Base-by-base conservation (phyloP, 2,113 vertebrate genomes). In the Meles meles region DNA sequence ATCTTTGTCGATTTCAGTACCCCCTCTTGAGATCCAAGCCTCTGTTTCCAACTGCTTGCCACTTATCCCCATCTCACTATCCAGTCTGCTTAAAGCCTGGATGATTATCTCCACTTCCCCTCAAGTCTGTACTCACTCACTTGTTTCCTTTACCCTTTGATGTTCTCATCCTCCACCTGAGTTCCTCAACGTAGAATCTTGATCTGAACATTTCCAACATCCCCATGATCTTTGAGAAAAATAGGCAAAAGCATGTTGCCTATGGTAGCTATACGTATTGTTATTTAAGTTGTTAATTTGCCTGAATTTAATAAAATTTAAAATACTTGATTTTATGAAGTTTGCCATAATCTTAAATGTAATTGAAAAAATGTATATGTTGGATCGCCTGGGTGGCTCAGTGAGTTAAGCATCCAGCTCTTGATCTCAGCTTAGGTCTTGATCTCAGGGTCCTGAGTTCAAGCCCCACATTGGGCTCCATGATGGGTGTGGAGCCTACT, bases 281-380 rank as follows among this genome's bases (percentile, higher is more conserved):
- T 23, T 76, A 37, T 20, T 86, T 82, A 71, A 11, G 29, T 93
- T 42, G 13, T 90, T 92, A 88, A 77, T 93, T 93, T 72, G 42
- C 94, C 29, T 71, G 39, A 79, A 79, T 90, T 87, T 88, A 77
- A 87, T 96, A 79, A 82, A 93, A 92, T 42, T 37, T 52, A 55
- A 79, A 90, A 47, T 55, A 85, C 69, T 31, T 84, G 39, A 76
- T 49, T 93, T 86, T 80, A 61, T 85, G 49, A 84, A 8, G 25
- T 65, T 79, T 93, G 7, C 25, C 77, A 3, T 89, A 82, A 82
- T 52, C 13, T 94, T 96, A 83, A 94, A 6, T 74, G 11, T 84
- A 61, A 55, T 91, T 69, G 29, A 25, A 63, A 89, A 79, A 88
- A 39, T 27, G 1, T 14, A 7, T 74, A 25, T 74, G 5, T 74